Evolutionary conservation across 2,888 invertebrate genomes (phyloP), one percentile per base, ranked within the genome.

Genomic region (Ernsta delagoae): DNA sequence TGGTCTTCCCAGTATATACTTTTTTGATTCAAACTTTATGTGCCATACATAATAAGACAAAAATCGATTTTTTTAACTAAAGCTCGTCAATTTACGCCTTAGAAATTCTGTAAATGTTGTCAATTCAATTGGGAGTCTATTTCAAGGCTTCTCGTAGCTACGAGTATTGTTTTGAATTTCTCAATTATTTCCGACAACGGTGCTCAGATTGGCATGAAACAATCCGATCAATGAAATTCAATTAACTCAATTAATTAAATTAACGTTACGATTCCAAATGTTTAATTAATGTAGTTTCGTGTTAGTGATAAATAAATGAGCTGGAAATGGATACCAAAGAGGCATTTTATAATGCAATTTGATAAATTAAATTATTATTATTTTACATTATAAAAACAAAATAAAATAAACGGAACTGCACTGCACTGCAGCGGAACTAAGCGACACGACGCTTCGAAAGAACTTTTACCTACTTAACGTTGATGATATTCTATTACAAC

Each of bases 211-310:
- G 31, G 54, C 48, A 54, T 54, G 54, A 54, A 54, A 31, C 54
- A 54, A 54, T 54, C 31, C 54, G 31, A 54, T 54, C 31, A 54
- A 54, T 54, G 54, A 31, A 54, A 54, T 54, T 31, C 54, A 54
- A 54, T 53, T 53, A 53, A 53, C 53, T 31, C 7, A 4, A 24
- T 24, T 53, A 1, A 53, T 53, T 24, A 53, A 24, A 53, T 24
- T 53, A 24, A 53, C 24, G 24, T 0, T 11, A 24, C 45, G 12
- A 24, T 24, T 24, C 53, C 53, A 53, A 53, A 24, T 24, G 16
- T 24, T 8, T 53, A 53, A 53, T 24, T 53, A 3, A 8, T 24
- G 8, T 24, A 53, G 8, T 53, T 8, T 53, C 7, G 9, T 53
- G 5, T 7, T 53, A 24, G 2, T 53, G 24, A 24, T 16, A 24